Base-by-base conservation (phyloP, 2,113 vertebrate genomes). In the Syngnathus typhle region DNA sequence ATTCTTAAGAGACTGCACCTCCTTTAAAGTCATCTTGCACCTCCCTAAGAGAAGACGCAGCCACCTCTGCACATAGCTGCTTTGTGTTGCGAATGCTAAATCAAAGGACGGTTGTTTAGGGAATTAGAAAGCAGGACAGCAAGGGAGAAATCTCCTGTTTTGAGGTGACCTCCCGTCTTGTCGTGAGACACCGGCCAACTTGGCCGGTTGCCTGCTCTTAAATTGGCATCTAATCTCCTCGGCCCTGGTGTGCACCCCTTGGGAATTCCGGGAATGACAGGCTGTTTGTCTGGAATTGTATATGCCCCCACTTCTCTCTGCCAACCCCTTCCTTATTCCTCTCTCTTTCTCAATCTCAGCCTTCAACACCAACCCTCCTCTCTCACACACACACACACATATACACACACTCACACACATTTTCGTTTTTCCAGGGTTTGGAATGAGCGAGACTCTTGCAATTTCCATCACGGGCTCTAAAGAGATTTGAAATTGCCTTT, bases 151-250 rank as follows among this genome's bases (percentile, higher is more conserved):
- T 78, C 77, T 74, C 73, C 70, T 54, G 68, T 78, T 84, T 81
- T 76, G 87, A 87, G 86, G 88, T 91, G 87, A 90, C 89, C 90
- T 84, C 59, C n/a, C 58, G 60, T 88, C 87, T 88, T 71, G 55
- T 70, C 43, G 69, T 39, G 72, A 88, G 82, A 85, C 84, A 89
- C 85, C 87, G 84, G 87, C 68, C 13, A 52, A 65, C 61, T 78
- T 89, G 89, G 86, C 88, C 78, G 56, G 16, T 75, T 71, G 87
- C 88, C 88, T 72, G 23, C 78, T 73, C 69, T 79, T 82, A 90
- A 90, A 89, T 89, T 89, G 88, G 87, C 86, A 85, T 91, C 89
- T 89, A 88, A 89, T 91, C 85, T 88, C 80, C 77, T 82, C 79
- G 59, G 79, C 77, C 78, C 15, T 63, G 38, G 58, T 85, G 75